A percentile compares a stretch with the other conserved stretches of the same genome.
phyloP scores from a whole-genome alignment of 2,888 invertebrate genomes.

The Physocephala rufipes region DNA sequence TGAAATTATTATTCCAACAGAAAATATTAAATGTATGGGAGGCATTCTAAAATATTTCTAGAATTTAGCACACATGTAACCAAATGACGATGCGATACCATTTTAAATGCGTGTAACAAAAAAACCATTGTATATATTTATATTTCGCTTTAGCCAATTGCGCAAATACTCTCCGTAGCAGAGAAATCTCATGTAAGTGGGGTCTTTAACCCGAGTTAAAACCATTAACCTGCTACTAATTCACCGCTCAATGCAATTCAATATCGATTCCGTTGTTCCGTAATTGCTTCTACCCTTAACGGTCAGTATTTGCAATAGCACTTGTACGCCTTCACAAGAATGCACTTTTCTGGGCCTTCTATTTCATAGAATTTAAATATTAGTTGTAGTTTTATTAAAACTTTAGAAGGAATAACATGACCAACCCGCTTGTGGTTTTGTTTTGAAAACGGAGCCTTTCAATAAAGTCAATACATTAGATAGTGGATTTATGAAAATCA shows the following conservation, averaged over 20 bases:
- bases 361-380: conserved; percentile 54
- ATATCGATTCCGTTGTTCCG: conserved; percentile 29
- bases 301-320: conserved; percentile 9
- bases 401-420: conserved; percentile 51
- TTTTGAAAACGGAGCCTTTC: background rate
- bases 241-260: conserved; percentile 18
- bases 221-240: conserved; percentile 26
- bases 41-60: too few species aligned
- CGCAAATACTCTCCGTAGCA: too few species aligned
- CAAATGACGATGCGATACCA: too few species aligned
- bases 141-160: background rate
- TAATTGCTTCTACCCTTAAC: conserved; percentile 21
- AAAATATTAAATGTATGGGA: too few species aligned
- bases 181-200: background rate
- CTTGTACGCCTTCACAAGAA: conserved; percentile 14
- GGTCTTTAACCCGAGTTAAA: conserved; percentile 29
- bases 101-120: too few species aligned
- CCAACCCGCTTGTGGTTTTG: conserved; percentile 22
- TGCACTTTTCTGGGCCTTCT: conserved; percentile 42
- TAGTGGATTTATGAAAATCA: background rate
- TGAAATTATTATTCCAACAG: too few species aligned
- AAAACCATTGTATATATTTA: background rate
- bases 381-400: conserved; percentile 52
- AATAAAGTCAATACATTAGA: background rate
- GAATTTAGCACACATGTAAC: too few species aligned